phyloP scores from a whole-genome alignment of 2,113 vertebrate genomes.

The Grammomys surdaster region DNA sequence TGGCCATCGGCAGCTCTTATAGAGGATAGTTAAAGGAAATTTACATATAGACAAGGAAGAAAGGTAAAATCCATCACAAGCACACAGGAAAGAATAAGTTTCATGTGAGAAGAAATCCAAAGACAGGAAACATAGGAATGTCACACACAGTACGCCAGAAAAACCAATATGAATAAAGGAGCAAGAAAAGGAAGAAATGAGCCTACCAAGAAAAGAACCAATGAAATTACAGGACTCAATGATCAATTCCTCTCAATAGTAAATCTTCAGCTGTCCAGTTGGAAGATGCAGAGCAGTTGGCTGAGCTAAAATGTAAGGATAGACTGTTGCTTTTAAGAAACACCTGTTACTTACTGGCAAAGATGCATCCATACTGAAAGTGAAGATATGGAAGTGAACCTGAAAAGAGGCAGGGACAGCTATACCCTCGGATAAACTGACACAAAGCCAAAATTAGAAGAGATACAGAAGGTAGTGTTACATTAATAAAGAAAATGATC shows the following conservation, averaged over 20 bases:
- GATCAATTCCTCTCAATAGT: neutral
- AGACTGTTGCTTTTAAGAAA: neutral
- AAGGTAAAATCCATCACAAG: neutral
- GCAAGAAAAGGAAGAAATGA: neutral
- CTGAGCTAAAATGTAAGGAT: neutral
- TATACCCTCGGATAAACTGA: neutral
- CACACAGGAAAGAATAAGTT: neutral
- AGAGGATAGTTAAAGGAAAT: neutral
- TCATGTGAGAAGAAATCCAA: neutral
- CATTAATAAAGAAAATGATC: neutral
- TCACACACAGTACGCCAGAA: neutral
- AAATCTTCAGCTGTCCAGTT: neutral
- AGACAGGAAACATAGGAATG: too few species aligned
- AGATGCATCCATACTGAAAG: neutral
- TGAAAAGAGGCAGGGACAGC: too few species aligned
- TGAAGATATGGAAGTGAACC: neutral
- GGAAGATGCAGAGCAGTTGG: neutral
- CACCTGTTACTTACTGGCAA: neutral
- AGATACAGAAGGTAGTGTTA: neutral
- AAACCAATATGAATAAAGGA: neutral
- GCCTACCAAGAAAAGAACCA: neutral
- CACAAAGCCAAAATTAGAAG: neutral
- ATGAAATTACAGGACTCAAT: neutral
- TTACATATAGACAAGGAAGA: too few species aligned
- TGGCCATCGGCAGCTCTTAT: neutral